Evolutionary conservation across 2,888 invertebrate species (phyloP), one percentile per base, ranked within the genome.

Genomic region (Leucophora obtusa): DNA sequence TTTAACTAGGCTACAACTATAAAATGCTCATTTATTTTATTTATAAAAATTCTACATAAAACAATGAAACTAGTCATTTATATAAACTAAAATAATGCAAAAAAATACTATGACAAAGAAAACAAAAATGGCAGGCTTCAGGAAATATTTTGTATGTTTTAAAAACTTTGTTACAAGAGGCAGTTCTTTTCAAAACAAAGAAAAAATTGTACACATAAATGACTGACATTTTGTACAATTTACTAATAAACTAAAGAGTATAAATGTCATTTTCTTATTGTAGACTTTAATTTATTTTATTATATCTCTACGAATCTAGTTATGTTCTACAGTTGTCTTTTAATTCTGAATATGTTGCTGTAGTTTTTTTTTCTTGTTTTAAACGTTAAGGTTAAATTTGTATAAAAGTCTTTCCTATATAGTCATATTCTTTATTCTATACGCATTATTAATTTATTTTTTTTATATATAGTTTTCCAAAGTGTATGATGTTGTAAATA

Each of bases 1-100:
- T 59, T 77, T 77, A 77, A 77, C 76, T 77, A 70, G 76, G 76
- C 76, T 77, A 43, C 65, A 63, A 18, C 53, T 63, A 70, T 69
- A 70, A 76, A 76, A 70, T 65, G 62, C 38, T 70, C 63, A 76
- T 76, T 38, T 38, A 14, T 38, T 70, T 76, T 51, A 70, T 58
- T 69, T 50, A 18, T 59, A 60, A 51, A 51, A 38, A 56, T 28
- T 28, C 28, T 28, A 28, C 28, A 28, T 28, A 18, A 28, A 35
- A 35, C 33, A 59, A 43, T 1, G 8, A 47, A 28, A 47, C 38
- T 38, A 11, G 38, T 38, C 38, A 38, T 11, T 38, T 38, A 38
- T 38, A 68, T 15, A 35, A n/a, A 17, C 7, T 33, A 1, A 14
- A 18, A 17, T 65, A 59, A 71, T 63, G 70, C 76, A 70, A 77